These are phyloP conservation scores for Limnephilus marmoratus DNA, from an alignment of 2,888 invertebrate genomes.

Conservation along the genomic window DNA sequence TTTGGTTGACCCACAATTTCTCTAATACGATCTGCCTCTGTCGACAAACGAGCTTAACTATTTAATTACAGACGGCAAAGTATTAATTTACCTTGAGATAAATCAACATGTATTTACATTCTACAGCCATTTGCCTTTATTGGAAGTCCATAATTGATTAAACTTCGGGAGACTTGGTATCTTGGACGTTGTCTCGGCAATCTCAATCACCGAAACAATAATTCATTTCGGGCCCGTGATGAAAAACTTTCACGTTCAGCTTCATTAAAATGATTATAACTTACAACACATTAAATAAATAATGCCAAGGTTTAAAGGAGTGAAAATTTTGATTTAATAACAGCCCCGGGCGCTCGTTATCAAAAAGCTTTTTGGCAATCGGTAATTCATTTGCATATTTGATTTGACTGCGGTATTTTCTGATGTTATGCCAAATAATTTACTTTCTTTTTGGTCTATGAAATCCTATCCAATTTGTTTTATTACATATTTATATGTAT, in stretches of 20 bases:
- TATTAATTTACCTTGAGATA: constrained; percentile 57
- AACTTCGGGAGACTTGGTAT: background rate
- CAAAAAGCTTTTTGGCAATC: background rate
- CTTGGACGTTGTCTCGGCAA: background rate
- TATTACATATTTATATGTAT: background rate
- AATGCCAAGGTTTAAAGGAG: background rate
- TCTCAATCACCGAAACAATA: background rate
- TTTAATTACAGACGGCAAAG: constrained; percentile 61
- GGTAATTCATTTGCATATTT: background rate
- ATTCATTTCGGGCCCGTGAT: background rate
- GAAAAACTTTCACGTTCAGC: constrained; percentile 16
- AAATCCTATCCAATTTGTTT: background rate
- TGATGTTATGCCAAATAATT: background rate
- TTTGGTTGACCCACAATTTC: background rate
- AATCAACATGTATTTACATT: constrained; percentile 58
- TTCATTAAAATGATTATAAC: background rate
- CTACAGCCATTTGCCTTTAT: constrained; percentile 44
- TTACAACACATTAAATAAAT: background rate
- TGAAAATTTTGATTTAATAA: constrained; percentile 2
- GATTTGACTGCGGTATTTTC: background rate
- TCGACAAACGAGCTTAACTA: constrained; percentile 45
- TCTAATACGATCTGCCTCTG: background rate
- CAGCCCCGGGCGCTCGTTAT: background rate
- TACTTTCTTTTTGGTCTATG: background rate
- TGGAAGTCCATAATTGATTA: constrained; percentile 30